Evolutionary conservation across 2,797 vertebrate genomes (phyloP).

Genomic region (Microctenopoma stevenorrisi): DNA sequence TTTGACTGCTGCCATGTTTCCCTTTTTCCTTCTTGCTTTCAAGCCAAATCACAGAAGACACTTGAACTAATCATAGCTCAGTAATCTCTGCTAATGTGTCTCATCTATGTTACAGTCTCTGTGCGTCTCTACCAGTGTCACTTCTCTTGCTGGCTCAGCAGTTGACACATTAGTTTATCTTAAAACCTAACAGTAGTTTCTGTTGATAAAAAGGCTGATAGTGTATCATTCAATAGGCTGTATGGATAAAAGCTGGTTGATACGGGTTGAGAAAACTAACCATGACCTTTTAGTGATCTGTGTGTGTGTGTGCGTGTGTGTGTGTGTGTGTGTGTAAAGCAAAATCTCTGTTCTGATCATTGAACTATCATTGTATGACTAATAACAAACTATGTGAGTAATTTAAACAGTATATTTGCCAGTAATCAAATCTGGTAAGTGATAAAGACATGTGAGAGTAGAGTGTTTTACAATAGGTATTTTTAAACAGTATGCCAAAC

Average conservation of each 20-base stretch:
- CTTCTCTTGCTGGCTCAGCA: conserved; percentile 59
- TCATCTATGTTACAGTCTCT: conserved; percentile 49
- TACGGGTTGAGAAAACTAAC: conserved; percentile 33
- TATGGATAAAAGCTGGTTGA: conserved; percentile 53
- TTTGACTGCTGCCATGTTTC: conserved; percentile 53
- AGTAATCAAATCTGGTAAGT: neutral
- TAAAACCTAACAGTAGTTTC: conserved; percentile 30
- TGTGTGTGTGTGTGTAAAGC: conserved; percentile 10
- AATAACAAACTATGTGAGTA: neutral
- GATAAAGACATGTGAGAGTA: neutral
- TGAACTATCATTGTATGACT: neutral
- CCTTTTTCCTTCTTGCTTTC: conserved; percentile 43
- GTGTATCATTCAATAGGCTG: conserved; percentile 60
- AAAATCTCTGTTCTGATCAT: conserved; percentile 24
- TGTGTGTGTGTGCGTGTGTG: conserved; percentile 7
- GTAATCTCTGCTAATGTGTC: conserved; percentile 60
- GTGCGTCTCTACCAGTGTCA: conserved; percentile 33
- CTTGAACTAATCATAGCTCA: conserved; percentile 64
- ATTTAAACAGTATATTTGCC: neutral
- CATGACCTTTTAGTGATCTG: conserved; percentile 43
- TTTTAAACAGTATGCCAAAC: neutral
- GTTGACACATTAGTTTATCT: conserved; percentile 55
- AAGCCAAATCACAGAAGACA: conserved; percentile 64
- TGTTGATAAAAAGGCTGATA: conserved; percentile 57
- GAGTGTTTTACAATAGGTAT: neutral